Base-by-base conservation (phyloP, 30 jellyfish, hydroid and myxozoan genomes). In the Aurelia sp. region DNA sequence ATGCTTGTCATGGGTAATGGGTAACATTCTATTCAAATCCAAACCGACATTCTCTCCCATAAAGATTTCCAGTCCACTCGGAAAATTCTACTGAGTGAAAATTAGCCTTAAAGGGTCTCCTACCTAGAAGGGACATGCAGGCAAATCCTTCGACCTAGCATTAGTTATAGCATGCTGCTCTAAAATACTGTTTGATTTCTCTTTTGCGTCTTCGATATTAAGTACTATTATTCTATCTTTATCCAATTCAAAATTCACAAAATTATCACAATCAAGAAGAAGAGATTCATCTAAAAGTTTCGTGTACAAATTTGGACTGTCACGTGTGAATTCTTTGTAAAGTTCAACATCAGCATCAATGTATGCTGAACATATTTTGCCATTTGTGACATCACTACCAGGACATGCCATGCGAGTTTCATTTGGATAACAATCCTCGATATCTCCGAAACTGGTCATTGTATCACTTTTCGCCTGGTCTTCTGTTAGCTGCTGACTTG, bases 181-280 rank as follows among this genome's bases (percentile, higher is more conserved):
- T 27, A 89, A 76, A 24, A 89, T 81, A 30, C 72, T 89, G 40
- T 55, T 20, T 33, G 80, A 69, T 60, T 89, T 67, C 35, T 77
- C 51, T 44, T 79, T 66, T 13, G 93, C 93, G 10, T 65, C 63
- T 13, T 81, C 78, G 20, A 89, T 89, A 22, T 89, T 74, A 24
- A 89, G 74, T 17, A 89, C 97, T 31, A 81, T 74, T 12, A 80
- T 84, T 67, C 81, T 89, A 62, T 80, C 93, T 77, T 89, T 78
- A 63, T 89, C 97, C 24, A 89, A 95, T 58, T 89, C 97, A 51
- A 89, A 89, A 52, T 89, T 92, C 15, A 81, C 68, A 57, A 67
- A 89, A 74, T 89, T 89, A 6, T 74, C 79, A 70, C 93, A 79
- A 61, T 89, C 97, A 63, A 89, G 78, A 27, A 89, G 63, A 40